Evolutionary conservation across 1,140 invertebrate species (phyloP), one percentile per base, ranked within the genome.

Genomic region (Drosophila melanogaster): DNA sequence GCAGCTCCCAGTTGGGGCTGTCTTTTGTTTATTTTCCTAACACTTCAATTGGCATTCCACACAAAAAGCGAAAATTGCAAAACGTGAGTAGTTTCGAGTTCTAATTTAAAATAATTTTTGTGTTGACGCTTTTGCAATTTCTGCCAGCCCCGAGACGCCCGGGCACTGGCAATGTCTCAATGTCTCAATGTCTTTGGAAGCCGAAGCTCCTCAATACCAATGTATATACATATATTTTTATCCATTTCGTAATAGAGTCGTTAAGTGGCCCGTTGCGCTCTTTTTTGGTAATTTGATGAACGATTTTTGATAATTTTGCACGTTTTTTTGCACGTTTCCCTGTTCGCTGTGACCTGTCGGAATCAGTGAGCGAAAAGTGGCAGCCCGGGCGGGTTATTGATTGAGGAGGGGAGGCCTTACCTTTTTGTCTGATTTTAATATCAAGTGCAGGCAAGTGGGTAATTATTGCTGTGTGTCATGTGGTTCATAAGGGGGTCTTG

Each of bases 71-170:
- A 90, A 89, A 89, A 89, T 89, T 89, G 85, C 85, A 89, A 89
- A 89, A 89, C 85, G 85, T 89, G 85, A 90, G 85, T 79, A 89
- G 85, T 89, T 89, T 89, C 85, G 80, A 89, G 85, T 89, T 89
- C 85, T 89, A 89, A 89, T 89, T 89, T 89, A 89, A 89, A 89
- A 89, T 89, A 89, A 89, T 89, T 89, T 89, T 89, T 89, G 84
- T 89, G 84, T 89, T 89, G 84, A 89, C 84, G 84, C 84, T 89
- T 89, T 89, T 89, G 79, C 84, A 83, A 87, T 89, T 85, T 85
- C 74, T 64, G 55, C 53, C 59, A 59, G 79, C 80, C 62, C 57
- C 80, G 58, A 66, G 64, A 79, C 79, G 79, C 53, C 70, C 62
- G 69, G 38, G 22, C 77, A 67, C 67, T 62, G 24, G 22, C 77